Base-by-base conservation (phyloP, 2,113 vertebrate genomes). In the Gymnarchus niloticus region DNA sequence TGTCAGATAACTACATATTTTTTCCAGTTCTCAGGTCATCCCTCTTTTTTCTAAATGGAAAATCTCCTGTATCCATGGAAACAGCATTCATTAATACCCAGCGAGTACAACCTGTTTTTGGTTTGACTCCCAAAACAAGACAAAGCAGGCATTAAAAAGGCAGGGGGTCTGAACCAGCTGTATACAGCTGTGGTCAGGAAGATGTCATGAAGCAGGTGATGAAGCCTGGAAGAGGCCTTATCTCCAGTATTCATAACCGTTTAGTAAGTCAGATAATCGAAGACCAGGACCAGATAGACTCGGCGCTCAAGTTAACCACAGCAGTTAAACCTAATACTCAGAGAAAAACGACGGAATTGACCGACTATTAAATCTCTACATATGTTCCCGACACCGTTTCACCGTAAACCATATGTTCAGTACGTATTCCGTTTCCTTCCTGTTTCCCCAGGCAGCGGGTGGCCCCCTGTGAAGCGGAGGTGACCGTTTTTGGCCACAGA, bases 391-490 rank as follows among this genome's bases (percentile, higher is more conserved):
- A n/a, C 37, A 54, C 6, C 6, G 21, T n/a, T 37, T 48, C 44
- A n/a, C 44, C 2, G 2, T 77, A 1, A 7, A 19, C 4, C 23
- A 59, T 8, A 28, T 21, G 6, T 6, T 33, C 14, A 44, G 12
- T 41, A 46, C 14, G 17, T n/a, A 8, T 85, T 19, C n/a, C 17
- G 81, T 3, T 82, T 56, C n/a, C 84, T 33, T 69, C 5, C 44
- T 37, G 25, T 49, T 89, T 88, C 90, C 86, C 88, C 87, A 98
- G 96, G 89, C 95, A 97, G 90, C 52, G 88, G 59, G 82, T 96
- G 87, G 87, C 89, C 81, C 94, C 94, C 0, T 96, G 96, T 89
- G 92, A 94, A 87, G 95, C 93, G 76, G 93, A 96, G 86, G 81
- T 97, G 51, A 92, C 91, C 0, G 0, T 96, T 73, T 87, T 90